Evolutionary conservation across 1,140 invertebrate species (phyloP), one percentile per base, ranked within the genome.

Genomic region (Sycophaga agraensis): DNA sequence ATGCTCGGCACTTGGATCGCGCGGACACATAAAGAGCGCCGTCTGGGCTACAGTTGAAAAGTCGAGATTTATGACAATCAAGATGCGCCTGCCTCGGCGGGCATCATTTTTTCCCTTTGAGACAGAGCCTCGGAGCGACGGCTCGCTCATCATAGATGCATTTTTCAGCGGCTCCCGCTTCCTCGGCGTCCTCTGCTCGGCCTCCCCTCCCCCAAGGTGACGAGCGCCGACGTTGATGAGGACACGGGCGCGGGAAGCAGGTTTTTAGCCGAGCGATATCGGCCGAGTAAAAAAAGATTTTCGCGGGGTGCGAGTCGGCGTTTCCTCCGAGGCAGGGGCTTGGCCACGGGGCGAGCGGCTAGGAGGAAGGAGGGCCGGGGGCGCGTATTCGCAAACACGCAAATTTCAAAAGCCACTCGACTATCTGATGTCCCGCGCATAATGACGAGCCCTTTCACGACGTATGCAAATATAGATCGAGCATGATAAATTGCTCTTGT

Each of bases 401-500:
- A 74, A 78, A 78, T 79, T 81, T 64, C 72, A 75, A 80, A 81
- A 81, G 77, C 70, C 74, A 78, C 78, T 81, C 76, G 73, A 79
- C 76, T 79, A 76, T 75, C 74, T 77, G 76, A 81, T 78, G 77
- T 78, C 73, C 70, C 72, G 67, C 62, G 68, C 73, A 73, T 77
- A 74, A 74, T 65, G 68, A 70, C 73, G 73, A 71, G 71, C 73
- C 72, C 76, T 79, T 78, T 75, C 76, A 79, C 79, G 74, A 79
- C 76, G 73, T 80, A 81, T 81, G 79, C 79, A 81, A 81, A 81
- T 79, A 80, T 74, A 81, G 79, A 81, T 81, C 75, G 77, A 78
- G 74, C 73, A 78, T 81, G 79, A 79, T 81, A 81, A 81, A 81
- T 81, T 81, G 76, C 77, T 78, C 77, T 77, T 75, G 78, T 79